Evolutionary conservation across 2,797 vertebrate species (phyloP).

Genomic region (Hylomyscus alleni): DNA sequence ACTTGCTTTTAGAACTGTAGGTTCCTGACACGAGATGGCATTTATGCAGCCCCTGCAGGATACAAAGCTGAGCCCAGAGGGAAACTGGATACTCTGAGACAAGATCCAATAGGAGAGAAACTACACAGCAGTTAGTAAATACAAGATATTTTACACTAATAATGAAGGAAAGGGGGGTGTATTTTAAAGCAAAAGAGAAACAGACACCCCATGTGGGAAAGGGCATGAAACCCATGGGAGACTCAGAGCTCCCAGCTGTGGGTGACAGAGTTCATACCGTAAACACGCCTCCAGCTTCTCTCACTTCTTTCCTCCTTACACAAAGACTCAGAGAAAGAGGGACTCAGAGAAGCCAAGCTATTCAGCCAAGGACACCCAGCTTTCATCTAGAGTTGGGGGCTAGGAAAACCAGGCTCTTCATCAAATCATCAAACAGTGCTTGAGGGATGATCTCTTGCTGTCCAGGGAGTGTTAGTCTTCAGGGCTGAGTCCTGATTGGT

Average conservation of each 20-base stretch:
- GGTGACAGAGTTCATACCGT: neutral
- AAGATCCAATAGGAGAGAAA: neutral
- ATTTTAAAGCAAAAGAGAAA: neutral
- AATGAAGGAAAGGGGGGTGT: neutral
- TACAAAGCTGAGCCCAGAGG: too few species aligned
- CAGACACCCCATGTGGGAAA: neutral
- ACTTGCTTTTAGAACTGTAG: neutral
- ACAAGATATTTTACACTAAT: neutral
- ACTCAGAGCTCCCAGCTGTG: neutral
- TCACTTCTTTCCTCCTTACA: neutral
- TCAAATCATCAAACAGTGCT: rapidly evolving
- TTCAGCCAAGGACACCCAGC: neutral
- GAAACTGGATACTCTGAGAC: neutral
- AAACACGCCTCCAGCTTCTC: neutral
- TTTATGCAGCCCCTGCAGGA: neutral
- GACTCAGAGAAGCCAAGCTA: neutral
- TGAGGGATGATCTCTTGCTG: neutral
- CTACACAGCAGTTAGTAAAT: neutral
- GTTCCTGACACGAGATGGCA: rapidly evolving
- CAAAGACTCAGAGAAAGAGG: neutral
- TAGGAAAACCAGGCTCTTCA: neutral
- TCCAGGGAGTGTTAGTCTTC: neutral
- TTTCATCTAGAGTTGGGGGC: neutral
- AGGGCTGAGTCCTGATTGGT: conserved; percentile 39
- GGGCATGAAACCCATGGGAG: neutral